Base-by-base conservation (phyloP, 2,888 invertebrate genomes). In the Eubasilissa splendida region DNA sequence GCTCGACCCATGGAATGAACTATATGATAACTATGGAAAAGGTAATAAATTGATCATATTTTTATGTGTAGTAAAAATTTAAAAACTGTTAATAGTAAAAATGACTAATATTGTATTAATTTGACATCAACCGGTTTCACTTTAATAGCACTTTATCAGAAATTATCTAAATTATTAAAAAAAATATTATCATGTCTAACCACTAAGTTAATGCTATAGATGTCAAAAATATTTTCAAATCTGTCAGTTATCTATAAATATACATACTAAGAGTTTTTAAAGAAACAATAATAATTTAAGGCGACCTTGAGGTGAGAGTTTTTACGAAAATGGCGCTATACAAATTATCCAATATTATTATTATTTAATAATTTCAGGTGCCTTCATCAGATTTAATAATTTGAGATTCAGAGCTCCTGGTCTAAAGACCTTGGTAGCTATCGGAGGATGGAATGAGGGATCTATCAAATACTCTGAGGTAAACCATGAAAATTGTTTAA, bases 371-470 rank as follows among this genome's bases (percentile, higher is more conserved):
- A 33, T 65, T 70, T 70, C 11, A 91, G 91, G 90, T 84, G 92
- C 91, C 79, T 92, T 91, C 73, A 87, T 87, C 4, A 87, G 89
- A 81, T 92, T 94, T 85, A 91, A 88, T 82, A 87, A 87, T 0
- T 86, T 94, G 80, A 93, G 93, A 86, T 83, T 87, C 14, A 84
- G 85, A 70, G 93, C 91, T 85, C 88, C 91, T 0, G 86, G 87
- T 1, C 85, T 91, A 31, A 94, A 93, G 87, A 91, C 91, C 0
- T 84, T 94, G 81, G 83, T 94, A n/a, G 93, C 93, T 2, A 91
- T 94, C n/a, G 94, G 94, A 8, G 94, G 94, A 12, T 94, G 93
- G 93, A 93, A 91, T 85, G 93, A 94, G 86, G 93, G 92, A 7
- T 93, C 93, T 0, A 85, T 85, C 0, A 92, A 90, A 83, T 94